Conservation (phyloP, 2,797 vertebrate species). For the Notolabrus celidotus region DNA sequence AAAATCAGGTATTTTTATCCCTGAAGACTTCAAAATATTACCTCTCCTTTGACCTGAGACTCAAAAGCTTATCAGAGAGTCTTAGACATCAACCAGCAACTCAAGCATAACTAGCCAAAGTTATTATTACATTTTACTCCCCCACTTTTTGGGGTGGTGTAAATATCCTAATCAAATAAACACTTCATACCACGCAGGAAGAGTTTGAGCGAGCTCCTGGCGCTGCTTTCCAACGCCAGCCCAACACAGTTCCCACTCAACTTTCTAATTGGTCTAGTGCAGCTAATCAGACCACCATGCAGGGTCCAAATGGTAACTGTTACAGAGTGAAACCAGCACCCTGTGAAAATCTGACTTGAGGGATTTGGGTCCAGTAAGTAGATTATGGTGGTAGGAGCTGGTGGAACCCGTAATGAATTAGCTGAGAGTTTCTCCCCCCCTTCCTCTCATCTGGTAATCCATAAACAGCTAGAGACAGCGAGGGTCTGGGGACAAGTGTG, state of each 20-base stretch:
- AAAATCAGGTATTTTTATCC: not conserved
- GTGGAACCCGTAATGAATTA: conserved; percentile 83
- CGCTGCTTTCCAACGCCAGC: conserved; percentile 57
- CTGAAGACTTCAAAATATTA: not conserved
- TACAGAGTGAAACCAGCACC: conserved; percentile 88
- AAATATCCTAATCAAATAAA: conserved; percentile 65
- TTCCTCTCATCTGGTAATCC: conserved; percentile 70
- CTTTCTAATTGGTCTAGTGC: conserved; percentile 77
- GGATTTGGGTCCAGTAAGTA: conserved; percentile 85
- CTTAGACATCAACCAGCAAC: conserved; percentile 9
- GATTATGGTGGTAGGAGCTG: conserved; percentile 91
- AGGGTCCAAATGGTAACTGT: conserved; percentile 84
- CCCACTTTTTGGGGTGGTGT: conserved; percentile 25
- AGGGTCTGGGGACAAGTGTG: conserved; percentile 41
- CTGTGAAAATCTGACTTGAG: conserved; percentile 86
- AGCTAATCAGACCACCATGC: conserved; percentile 81
- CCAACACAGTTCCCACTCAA: conserved; percentile 65
- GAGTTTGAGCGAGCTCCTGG: conserved; percentile 52
- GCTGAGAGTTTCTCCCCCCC: conserved; percentile 53
- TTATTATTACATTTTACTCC: conserved; percentile 28
- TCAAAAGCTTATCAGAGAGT: conserved; percentile 30
- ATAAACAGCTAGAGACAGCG: conserved; percentile 60
- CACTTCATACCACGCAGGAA: conserved; percentile 49
- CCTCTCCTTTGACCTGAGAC: not conserved
- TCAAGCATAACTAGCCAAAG: conserved; percentile 16